These are phyloP conservation scores for Otis tarda DNA, from an alignment of 2,113 vertebrate species.

Conservation along the genomic window DNA sequence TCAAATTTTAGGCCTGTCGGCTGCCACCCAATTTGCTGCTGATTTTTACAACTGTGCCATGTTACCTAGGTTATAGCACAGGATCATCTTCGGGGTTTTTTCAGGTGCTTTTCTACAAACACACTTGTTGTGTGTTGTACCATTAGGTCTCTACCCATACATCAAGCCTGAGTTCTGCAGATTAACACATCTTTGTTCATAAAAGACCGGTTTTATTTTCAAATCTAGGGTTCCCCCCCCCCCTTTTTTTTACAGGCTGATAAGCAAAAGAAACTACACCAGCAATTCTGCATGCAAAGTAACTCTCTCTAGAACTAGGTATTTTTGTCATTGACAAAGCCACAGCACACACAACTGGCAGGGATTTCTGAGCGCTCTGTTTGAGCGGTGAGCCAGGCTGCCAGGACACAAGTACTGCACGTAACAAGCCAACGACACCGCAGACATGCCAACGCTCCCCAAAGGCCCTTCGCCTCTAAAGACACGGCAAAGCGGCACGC, in stretches of 20 bases:
- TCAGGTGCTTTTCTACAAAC: neutral
- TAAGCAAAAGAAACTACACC: neutral
- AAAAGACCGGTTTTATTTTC: neutral
- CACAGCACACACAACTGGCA: constrained; percentile 1
- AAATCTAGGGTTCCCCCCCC: too few species aligned
- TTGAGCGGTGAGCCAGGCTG: neutral
- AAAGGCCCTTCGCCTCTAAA: neutral
- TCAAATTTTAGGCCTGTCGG: neutral
- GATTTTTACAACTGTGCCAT: neutral
- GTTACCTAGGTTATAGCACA: neutral
- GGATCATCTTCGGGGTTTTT: neutral
- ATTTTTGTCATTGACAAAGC: constrained; percentile 21
- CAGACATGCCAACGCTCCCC: neutral
- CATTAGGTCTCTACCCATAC: neutral
- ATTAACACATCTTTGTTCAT: neutral
- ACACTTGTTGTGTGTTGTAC: neutral
- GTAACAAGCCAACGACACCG: neutral
- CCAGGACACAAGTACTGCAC: constrained; percentile 6
- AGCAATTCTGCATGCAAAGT: neutral
- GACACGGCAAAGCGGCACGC: rapidly evolving
- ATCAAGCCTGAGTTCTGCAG: neutral
- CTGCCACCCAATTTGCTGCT: neutral
- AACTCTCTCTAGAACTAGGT: neutral
- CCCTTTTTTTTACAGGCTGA: neutral
- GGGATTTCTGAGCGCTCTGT: neutral